These are phyloP conservation scores for Muntiacus muntjak DNA, from an alignment of 2,113 vertebrate genomes.

Conservation along the genomic window DNA sequence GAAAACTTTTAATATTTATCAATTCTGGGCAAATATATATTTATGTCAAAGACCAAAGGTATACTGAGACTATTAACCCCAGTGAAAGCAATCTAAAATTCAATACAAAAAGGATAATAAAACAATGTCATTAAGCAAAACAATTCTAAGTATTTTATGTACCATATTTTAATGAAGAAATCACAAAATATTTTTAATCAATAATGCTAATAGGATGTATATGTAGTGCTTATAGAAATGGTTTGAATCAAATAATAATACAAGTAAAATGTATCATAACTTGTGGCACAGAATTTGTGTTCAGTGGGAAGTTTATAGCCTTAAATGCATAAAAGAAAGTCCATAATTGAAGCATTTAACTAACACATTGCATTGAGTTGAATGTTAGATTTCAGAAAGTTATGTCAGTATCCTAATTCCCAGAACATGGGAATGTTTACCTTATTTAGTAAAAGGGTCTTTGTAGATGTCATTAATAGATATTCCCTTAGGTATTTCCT, in stretches of 20 bases:
- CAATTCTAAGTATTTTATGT: background rate
- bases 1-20: background rate
- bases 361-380: background rate
- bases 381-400: background rate
- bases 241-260: background rate
- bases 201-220: background rate
- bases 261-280: background rate
- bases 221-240: background rate
- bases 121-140: background rate
- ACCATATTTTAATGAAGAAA: background rate
- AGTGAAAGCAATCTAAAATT: background rate
- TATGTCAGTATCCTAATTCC: background rate
- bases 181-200: background rate
- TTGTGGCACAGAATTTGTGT: background rate
- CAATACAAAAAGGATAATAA: background rate
- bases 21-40: background rate
- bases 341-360: background rate
- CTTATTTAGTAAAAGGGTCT: background rate
- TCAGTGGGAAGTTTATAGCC: background rate
- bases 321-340: background rate
- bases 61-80: background rate
- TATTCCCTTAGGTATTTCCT: background rate
- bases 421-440: background rate
- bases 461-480: background rate
- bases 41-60: background rate